These are phyloP conservation scores for Thera britannica DNA, from an alignment of 2,888 invertebrate species.

Conservation along the genomic window DNA sequence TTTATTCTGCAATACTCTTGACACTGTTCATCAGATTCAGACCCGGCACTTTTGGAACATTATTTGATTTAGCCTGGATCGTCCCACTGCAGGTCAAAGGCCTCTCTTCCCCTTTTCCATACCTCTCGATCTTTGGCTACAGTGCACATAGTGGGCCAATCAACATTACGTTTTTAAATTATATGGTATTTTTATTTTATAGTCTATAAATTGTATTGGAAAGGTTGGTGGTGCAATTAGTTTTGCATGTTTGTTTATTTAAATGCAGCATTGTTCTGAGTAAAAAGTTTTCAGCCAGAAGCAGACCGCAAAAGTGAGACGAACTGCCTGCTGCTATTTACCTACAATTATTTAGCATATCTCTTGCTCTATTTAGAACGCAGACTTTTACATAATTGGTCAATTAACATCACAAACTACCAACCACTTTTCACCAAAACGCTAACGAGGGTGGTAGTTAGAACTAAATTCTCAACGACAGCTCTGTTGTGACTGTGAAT, in stretches of 20 bases:
- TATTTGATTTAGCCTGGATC: no score
- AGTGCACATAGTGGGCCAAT: no score
- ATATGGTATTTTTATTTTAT: neutral
- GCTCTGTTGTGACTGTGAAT: neutral
- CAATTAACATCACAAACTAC: neutral
- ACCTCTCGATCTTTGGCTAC: no score
- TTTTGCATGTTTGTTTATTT: slow-evolving; percentile 2
- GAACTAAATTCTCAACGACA: neutral
- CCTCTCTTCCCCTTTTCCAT: no score
- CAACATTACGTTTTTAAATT: no score
- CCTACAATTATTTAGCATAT: slow-evolving; percentile 11
- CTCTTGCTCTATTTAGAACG: neutral
- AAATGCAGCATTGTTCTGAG: slow-evolving; percentile 27
- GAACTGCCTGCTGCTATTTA: slow-evolving; percentile 19
- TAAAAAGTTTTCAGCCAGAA: slow-evolving; percentile 20
- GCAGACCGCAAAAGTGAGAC: slow-evolving; percentile 19
- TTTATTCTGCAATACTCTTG: no score
- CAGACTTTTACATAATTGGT: slow-evolving; percentile 3
- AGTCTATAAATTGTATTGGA: slow-evolving; percentile 2
- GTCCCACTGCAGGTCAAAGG: no score
- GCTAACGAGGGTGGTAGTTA: neutral
- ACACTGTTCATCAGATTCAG: no score
- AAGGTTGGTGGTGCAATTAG: slow-evolving; percentile 21
- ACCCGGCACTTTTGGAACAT: no score
- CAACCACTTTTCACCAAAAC: neutral